phyloP scores from a whole-genome alignment of 1,140 invertebrate genomes.

The Rhagoletis pomonella region DNA sequence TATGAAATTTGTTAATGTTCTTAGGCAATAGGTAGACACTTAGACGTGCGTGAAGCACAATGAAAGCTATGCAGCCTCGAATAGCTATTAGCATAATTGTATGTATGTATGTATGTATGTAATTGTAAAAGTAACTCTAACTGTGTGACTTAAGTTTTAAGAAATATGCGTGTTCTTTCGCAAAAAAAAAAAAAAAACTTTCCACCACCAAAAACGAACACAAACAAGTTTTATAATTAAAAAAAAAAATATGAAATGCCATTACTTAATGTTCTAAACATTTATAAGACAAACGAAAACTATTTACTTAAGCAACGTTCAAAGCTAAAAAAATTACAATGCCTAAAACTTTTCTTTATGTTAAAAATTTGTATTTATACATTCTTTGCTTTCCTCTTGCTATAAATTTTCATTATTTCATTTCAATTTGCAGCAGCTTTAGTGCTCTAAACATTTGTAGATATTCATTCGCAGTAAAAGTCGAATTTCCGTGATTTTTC shows the following conservation, averaged over 20 bases:
- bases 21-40: slow-evolving; percentile 12
- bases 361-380: no score
- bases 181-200: background rate
- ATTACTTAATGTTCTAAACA: slow-evolving; percentile 44
- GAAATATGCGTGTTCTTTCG: background rate
- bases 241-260: slow-evolving; percentile 8
- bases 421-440: no score
- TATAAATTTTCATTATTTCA: no score
- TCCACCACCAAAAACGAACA: slow-evolving; percentile 5
- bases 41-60: background rate
- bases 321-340: background rate
- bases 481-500: no score
- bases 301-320: background rate
- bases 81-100: background rate
- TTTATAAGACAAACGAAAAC: slow-evolving; percentile 5
- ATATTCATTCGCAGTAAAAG: no score
- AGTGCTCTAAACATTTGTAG: no score
- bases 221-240: background rate
- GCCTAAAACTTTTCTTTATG: no score
- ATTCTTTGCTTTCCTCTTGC: no score
- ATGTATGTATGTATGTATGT: background rate
- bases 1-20: slow-evolving; percentile 29
- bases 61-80: background rate
- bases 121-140: background rate
- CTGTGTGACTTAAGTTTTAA: background rate